Evolutionary conservation across 2,888 invertebrate genomes (phyloP), one percentile per base, ranked within the genome.

Genomic region (Lathronympha strigana): DNA sequence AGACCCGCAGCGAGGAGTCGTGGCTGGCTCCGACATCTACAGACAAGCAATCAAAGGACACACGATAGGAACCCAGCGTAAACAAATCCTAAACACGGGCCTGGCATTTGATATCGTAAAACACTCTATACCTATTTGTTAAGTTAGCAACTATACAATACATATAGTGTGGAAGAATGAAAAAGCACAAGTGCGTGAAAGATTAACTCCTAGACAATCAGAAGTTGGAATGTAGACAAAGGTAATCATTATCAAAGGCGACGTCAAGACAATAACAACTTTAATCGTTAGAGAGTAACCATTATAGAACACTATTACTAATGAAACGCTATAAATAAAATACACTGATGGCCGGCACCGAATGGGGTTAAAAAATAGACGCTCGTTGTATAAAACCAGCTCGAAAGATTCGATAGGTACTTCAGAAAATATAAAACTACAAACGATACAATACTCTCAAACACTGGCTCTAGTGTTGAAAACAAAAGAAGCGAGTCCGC

Each of bases 291-390:
- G 15, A 53, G 53, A 66, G 60, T 61, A 61, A 66, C 58, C 31
- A 31, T 61, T 28, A 64, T 60, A 43, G 28, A 54, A 13, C 5
- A 66, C 40, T 67, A 71, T 68, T 49, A 69, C 73, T 74, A 73
- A 71, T 70, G 72, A 69, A 64, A 70, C 54, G 49, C 69, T 66
- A 69, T 60, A 68, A 67, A 72, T 61, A 47, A 57, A 58, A 64
- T 40, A 61, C 47, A 55, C 38, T 40, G 21, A 51, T 19, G 31
- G 31, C 33, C 33, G 33, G 51, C 51, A 33, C 36, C 50, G 31
- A 11, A 21, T 53, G 33, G 23, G 47, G 47, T 47, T 47, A 47
- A 23, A 43, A 45, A 23, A 23, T 47, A 23, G 8, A 13, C 1
- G 23, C 47, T 23, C 6, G 5, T 23, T 23, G 5, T n/a, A 23